Conservation (phyloP, 2,797 vertebrate genomes). For the Centropyge bicolor region DNA sequence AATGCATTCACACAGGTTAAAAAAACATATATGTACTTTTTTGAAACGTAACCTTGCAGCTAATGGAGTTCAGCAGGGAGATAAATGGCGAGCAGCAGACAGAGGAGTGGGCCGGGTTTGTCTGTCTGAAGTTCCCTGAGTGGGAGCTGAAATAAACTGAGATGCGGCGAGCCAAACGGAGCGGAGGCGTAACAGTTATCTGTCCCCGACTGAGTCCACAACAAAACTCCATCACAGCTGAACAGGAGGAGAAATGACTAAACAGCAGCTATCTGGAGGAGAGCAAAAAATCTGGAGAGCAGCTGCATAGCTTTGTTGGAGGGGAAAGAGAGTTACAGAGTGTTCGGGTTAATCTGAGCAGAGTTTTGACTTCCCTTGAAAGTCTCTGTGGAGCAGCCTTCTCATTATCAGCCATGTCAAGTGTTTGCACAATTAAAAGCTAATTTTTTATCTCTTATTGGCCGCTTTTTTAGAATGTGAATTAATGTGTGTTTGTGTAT, state of each 20-base stretch:
- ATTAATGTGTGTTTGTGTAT: slow-evolving; percentile 28
- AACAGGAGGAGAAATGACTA: slow-evolving; percentile 61
- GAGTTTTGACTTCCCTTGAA: slow-evolving; percentile 21
- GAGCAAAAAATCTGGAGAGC: slow-evolving; percentile 35
- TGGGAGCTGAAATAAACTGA: slow-evolving; percentile 63
- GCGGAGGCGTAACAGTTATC: slow-evolving; percentile 67
- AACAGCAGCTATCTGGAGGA: slow-evolving; percentile 67
- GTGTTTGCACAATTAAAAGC: slow-evolving; percentile 63
- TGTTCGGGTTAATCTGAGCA: slow-evolving; percentile 46
- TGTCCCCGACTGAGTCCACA: slow-evolving; percentile 58
- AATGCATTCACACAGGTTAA: slow-evolving; percentile 27
- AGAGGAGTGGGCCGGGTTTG: slow-evolving; percentile 61
- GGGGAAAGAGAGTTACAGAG: background rate
- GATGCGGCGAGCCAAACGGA: slow-evolving; percentile 57
- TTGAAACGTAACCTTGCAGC: slow-evolving; percentile 37
- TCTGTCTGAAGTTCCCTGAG: slow-evolving; percentile 61
- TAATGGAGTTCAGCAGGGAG: slow-evolving; percentile 53
- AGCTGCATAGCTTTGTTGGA: slow-evolving; percentile 43
- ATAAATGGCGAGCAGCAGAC: slow-evolving; percentile 67
- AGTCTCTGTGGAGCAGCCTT: slow-evolving; percentile 12
- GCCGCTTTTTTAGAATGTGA: slow-evolving; percentile 36
- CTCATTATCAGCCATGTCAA: slow-evolving; percentile 46
- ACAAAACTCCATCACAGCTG: slow-evolving; percentile 57
- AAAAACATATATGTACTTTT: background rate
- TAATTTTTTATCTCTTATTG: slow-evolving; percentile 51